Evolutionary conservation across 2,797 vertebrate species (phyloP), one percentile per base, ranked within the genome.

Genomic region (Enteromius anoplus): DNA sequence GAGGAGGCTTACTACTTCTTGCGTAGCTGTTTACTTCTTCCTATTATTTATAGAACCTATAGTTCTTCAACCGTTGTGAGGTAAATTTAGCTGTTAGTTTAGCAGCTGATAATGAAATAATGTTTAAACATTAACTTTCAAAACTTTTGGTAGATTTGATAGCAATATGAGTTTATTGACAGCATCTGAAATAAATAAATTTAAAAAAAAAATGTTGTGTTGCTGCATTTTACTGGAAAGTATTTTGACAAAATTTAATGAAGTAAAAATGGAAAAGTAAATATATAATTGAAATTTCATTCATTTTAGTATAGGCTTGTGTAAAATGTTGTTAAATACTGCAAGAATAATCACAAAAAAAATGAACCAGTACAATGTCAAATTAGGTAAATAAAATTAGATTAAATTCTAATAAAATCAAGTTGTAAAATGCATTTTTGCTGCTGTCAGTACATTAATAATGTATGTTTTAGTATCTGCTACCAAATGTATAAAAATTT

Each of bases 1-100:
- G 64, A 83, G 60, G 64, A 76, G 64, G 51, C 51, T 77, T 55
- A 55, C 34, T n/a, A 40, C 64, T 75, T 83, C 26, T 76, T 60
- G n/a, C 10, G 2, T 60, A 17, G 51, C 58, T 76, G 62, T 83
- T 58, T 69, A 45, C 64, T 32, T 47, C 23, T 14, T 76, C 21
- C 45, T 14, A 23, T 45, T 11, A 11, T 45, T 45, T 45, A 42
- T 42, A 76, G 34, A 19, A n/a, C 26, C n/a, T 55, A 29, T 40
- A 37, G 21, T 40, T 9, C 58, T 72, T 73, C 42, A 42, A 49
- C 7, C 3, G 2, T 23, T 4, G n/a, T 71, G 4, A 71, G 14
- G 6, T 23, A 55, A 12, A 2, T 60, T 60, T 15, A 42, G 17
- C 17, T 60, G 26, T 23, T 58, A n/a, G 10, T 73, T n/a, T 26